Conservation (phyloP, 2,888 invertebrate species). For the Nemapogon koenigi region DNA sequence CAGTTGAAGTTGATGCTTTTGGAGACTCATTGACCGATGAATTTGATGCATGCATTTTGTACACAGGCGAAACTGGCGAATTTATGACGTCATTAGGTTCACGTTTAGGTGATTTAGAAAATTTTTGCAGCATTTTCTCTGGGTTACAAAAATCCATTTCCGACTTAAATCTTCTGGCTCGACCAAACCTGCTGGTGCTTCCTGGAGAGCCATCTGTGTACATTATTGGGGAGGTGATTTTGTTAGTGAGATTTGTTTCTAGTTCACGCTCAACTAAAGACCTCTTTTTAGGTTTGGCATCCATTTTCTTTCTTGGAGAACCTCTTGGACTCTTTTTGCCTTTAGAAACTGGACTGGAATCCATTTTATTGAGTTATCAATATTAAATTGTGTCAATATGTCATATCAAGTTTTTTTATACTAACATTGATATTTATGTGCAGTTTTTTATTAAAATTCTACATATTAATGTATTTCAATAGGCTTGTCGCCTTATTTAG, state of each 20-base stretch:
- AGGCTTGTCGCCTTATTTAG: too few species aligned
- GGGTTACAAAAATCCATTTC: slow-evolving; percentile 39
- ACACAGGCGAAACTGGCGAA: slow-evolving; percentile 28
- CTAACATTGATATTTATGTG: too few species aligned
- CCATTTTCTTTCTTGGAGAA: neutral
- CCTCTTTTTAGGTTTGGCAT: slow-evolving; percentile 41
- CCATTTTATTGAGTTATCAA: slow-evolving; percentile 7
- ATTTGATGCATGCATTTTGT: slow-evolving; percentile 50
- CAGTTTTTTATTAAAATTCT: too few species aligned
- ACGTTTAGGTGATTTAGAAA: neutral
- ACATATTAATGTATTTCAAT: too few species aligned
- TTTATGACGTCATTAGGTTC: neutral
- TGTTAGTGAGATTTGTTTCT: slow-evolving; percentile 46
- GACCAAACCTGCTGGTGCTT: slow-evolving; percentile 65
- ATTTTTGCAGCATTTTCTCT: slow-evolving; percentile 29
- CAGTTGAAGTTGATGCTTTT: slow-evolving; percentile 13
- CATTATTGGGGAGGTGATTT: slow-evolving; percentile 38
- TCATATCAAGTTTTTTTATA: neutral
- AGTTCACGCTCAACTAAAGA: slow-evolving; percentile 50
- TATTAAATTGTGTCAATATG: neutral
- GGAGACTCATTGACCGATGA: slow-evolving; percentile 27
- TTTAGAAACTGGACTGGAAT: neutral
- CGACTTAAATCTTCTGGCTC: slow-evolving; percentile 61
- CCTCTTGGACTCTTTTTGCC: slow-evolving; percentile 29
- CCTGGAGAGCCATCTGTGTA: slow-evolving; percentile 22